Evolutionary conservation across 2,888 invertebrate genomes (phyloP).

Genomic region (Hypena proboscidalis): DNA sequence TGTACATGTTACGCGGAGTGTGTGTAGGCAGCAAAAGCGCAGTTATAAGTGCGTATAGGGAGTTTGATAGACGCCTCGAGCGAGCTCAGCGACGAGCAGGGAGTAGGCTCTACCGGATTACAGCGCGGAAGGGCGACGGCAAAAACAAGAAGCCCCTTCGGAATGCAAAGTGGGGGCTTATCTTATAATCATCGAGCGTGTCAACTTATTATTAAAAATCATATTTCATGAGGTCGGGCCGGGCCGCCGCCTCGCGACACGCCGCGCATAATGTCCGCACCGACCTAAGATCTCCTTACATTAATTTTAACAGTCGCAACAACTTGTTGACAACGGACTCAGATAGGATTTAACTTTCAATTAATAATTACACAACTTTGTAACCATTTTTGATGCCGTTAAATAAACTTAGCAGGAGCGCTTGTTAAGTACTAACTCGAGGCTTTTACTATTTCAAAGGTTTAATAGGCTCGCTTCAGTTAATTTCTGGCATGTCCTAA

Average conservation of each 20-base stretch:
- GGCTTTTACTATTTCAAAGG: slow-evolving; percentile 40
- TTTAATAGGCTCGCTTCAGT: slow-evolving; percentile 58
- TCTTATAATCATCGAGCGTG: slow-evolving; percentile 85
- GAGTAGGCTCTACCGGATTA: slow-evolving; percentile 74
- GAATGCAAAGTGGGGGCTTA: slow-evolving; percentile 85
- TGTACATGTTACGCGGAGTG: not conserved
- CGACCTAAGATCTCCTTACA: slow-evolving; percentile 44
- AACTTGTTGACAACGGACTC: slow-evolving; percentile 58
- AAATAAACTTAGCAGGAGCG: slow-evolving; percentile 20
- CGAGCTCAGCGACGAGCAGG: slow-evolving; percentile 38
- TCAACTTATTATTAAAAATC: slow-evolving; percentile 86
- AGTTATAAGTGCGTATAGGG: slow-evolving; percentile 46
- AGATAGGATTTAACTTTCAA: slow-evolving; percentile 51
- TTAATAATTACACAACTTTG: slow-evolving; percentile 45
- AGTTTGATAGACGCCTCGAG: slow-evolving; percentile 49
- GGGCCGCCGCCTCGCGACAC: slow-evolving; percentile 53
- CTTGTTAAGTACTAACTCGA: slow-evolving; percentile 25
- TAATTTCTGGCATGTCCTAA: slow-evolving; percentile 77
- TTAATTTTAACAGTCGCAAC: slow-evolving; percentile 57
- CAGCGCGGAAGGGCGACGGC: slow-evolving; percentile 60
- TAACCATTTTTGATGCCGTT: slow-evolving; percentile 29
- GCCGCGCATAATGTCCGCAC: slow-evolving; percentile 61
- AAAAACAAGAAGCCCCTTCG: slow-evolving; percentile 76
- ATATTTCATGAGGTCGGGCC: slow-evolving; percentile 78
- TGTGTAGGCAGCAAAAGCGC: slow-evolving; percentile 14